Percentiles rank a stretch among this genome's conserved stretches.
These are phyloP conservation scores for Eupithecia inturbata DNA, from an alignment of 2,888 invertebrate species.

Conservation along the genomic window DNA sequence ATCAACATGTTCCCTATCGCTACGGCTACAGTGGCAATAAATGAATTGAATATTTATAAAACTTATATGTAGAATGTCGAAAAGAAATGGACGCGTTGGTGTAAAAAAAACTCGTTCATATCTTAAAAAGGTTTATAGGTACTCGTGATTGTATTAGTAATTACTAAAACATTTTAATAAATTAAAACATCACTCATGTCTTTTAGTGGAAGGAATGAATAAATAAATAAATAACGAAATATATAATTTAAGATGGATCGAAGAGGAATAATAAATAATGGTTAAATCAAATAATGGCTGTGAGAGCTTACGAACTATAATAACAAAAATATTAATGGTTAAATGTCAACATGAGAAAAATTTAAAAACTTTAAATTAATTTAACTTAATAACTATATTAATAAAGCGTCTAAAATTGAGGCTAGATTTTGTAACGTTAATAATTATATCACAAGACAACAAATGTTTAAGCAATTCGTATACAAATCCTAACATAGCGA, in stretches of 20 bases:
- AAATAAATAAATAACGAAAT: slow-evolving; percentile 54
- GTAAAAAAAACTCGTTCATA: not conserved
- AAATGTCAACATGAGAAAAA: too few relatives aligned
- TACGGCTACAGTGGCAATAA: too few relatives aligned
- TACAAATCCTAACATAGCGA: slow-evolving; percentile 2
- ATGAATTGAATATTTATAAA: not conserved
- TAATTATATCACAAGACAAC: slow-evolving; percentile 17
- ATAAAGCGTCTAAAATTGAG: slow-evolving; percentile 5
- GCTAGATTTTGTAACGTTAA: slow-evolving; percentile 3
- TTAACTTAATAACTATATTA: not conserved
- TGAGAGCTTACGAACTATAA: too few relatives aligned
- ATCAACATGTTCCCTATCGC: too few relatives aligned
- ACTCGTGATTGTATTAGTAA: slow-evolving; percentile 25
- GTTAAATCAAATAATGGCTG: too few relatives aligned
- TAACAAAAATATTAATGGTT: too few relatives aligned
- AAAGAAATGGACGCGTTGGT: not conserved
- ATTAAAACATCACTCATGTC: slow-evolving; percentile 62
- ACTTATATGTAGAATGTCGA: not conserved
- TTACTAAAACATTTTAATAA: slow-evolving; percentile 53
- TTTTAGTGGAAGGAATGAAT: slow-evolving; percentile 77
- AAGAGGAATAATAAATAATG: slow-evolving; percentile 21
- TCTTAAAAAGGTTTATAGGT: not conserved
- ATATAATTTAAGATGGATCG: slow-evolving; percentile 37
- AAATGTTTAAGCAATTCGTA: slow-evolving; percentile 13
- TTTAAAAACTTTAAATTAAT: slow-evolving; percentile 1